Evolutionary conservation across 2,113 vertebrate genomes (phyloP), one percentile per base, ranked within the genome.

Genomic region (Indri indri): DNA sequence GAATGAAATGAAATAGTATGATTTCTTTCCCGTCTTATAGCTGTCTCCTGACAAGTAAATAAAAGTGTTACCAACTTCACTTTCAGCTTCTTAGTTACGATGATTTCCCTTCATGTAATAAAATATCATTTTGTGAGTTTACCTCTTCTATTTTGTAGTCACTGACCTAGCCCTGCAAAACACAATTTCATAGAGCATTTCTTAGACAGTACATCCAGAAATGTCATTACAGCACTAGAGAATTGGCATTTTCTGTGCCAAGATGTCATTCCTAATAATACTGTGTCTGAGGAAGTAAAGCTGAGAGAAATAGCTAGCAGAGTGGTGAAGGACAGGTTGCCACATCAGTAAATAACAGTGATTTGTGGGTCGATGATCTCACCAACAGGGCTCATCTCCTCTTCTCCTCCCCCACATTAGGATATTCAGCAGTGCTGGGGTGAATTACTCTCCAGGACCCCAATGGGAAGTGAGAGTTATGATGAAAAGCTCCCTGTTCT

Each of bases 191-290:
- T 91, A 86, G 77, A 97, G 34, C 59, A 79, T 94, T 95, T 96
- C 73, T 82, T 95, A 94, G 86, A 63, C 34, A 91, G 59, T 95
- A 68, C 61, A 94, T 90, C 52, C 80, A 95, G 91, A 97, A 96
- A 94, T 96, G 83, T 92, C 93, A 97, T 87, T 94, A 88, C 22
- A 79, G 74, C 8, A 27, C 65, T 92, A 77, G 89, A 95, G 74
- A 95, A 91, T 22, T 95, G 94, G 63, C 70, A 92, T 85, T 94
- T 96, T 93, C 79, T 85, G n/a, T 90, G 77, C 89, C 89, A 94
- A 81, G 91, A 77, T 95, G 94, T 94, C 97, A 97, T 90, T 95
- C 87, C 83, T 97, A 97, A 96, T 97, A 95, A 95, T 80, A 95
- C 63, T 8, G 65, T 96, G 91, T 94, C 89, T 90, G 59, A 93